These are phyloP conservation scores for Myotis vivesi DNA, from an alignment of 2,797 vertebrate genomes.

Conservation along the genomic window DNA sequence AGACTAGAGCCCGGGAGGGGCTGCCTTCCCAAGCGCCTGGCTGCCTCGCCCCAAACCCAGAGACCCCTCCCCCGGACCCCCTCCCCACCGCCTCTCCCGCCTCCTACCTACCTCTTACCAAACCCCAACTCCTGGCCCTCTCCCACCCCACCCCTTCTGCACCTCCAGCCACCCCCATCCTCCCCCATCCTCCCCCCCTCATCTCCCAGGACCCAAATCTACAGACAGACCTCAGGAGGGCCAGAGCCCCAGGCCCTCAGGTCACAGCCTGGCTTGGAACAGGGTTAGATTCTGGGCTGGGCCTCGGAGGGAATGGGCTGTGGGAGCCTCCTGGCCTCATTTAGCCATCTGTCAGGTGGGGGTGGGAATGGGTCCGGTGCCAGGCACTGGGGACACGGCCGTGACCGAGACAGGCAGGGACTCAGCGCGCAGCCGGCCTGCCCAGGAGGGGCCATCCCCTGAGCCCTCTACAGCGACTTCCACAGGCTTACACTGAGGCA, in stretches of 20 bases:
- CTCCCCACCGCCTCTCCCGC: not conserved
- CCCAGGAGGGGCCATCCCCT: not conserved
- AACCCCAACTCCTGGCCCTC: not conserved
- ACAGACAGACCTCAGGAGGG: not conserved
- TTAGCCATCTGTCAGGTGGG: conserved; percentile 61
- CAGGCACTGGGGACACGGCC: conserved; percentile 20
- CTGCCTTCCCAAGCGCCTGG: conserved; percentile 50
- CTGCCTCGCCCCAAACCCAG: not conserved
- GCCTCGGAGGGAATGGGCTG: conserved; percentile 38
- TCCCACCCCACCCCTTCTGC: not conserved
- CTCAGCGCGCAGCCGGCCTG: not conserved
- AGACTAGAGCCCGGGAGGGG: conserved; percentile 28
- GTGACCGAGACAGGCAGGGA: not conserved
- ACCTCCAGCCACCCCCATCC: not conserved
- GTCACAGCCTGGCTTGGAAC: conserved; percentile 37
- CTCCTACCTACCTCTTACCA: too few species aligned
- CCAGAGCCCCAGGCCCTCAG: not conserved
- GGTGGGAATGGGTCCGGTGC: conserved; percentile 15
- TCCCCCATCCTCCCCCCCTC: too few species aligned
- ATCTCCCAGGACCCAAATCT: not conserved
- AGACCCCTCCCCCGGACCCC: not conserved
- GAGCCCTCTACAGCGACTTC: not conserved
- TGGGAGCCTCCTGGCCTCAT: conserved; percentile 57
- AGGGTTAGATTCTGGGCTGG: conserved; percentile 2
- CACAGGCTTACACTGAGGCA: not conserved